These are phyloP conservation scores for Chondrilla cf. caribensis DNA, from an alignment of 37 sponge, comb jelly and placozoan genomes.

Conservation along the genomic window DNA sequence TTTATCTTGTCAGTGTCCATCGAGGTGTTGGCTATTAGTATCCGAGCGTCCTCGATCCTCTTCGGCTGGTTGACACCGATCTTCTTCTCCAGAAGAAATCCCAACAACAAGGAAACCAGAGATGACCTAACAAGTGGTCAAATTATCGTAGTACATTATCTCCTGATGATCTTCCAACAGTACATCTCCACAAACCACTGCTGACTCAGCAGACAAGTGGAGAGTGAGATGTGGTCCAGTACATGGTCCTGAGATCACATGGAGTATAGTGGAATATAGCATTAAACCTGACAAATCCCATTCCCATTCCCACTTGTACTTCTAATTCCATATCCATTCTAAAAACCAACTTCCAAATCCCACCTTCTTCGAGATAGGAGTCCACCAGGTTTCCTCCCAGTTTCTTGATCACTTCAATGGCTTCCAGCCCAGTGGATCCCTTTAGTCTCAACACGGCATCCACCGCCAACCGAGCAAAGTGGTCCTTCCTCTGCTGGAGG, in stretches of 20 bases:
- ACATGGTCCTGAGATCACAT: no score
- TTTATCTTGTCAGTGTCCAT: slow-evolving; percentile 99
- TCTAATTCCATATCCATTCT: no score
- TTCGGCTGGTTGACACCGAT: slow-evolving; percentile 97
- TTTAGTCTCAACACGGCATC: slow-evolving; percentile 89
- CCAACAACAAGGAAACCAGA: slow-evolving; percentile 19
- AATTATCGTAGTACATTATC: not conserved
- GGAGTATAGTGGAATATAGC: no score
- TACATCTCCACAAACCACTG: no score
- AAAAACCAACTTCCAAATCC: no score
- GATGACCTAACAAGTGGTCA: not conserved
- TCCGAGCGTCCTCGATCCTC: slow-evolving; percentile 86
- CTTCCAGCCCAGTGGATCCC: slow-evolving; percentile 77
- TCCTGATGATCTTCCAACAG: no score
- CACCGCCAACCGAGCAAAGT: slow-evolving; percentile 93
- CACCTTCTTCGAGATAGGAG: slow-evolving; percentile 98
- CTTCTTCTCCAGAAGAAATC: slow-evolving; percentile 96
- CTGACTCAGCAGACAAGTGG: no score
- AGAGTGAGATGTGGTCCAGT: no score
- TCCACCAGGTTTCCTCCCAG: slow-evolving; percentile 83
- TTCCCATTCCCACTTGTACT: no score
- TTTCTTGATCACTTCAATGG: slow-evolving; percentile 95
- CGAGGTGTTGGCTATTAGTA: slow-evolving; percentile 96
- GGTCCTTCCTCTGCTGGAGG: slow-evolving; percentile 89
- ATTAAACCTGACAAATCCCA: no score